A percentile compares a stretch with the other conserved stretches of the same genome.
Evolutionary conservation across 1,140 invertebrate genomes (phyloP).

Genomic region (Pteromalus puparum): DNA sequence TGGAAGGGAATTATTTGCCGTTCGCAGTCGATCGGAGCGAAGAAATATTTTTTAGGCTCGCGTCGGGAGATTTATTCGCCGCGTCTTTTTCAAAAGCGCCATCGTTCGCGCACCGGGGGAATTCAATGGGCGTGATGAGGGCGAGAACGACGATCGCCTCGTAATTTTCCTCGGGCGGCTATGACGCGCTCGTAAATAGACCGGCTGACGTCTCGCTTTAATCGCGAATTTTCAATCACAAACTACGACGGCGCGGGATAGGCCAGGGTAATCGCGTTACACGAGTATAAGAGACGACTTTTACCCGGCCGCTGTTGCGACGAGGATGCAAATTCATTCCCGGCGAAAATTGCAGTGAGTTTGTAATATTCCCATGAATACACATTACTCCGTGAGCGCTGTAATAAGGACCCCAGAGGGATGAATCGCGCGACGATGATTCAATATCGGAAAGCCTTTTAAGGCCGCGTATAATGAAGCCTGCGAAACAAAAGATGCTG

Average conservation of each 20-base stretch:
- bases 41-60: not conserved
- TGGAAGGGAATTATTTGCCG: conserved; percentile 18
- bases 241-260: not conserved
- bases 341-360: not conserved
- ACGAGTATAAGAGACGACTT: not conserved
- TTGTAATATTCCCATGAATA: conserved; percentile 45
- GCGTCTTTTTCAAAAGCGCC: not conserved
- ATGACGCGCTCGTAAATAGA: not conserved
- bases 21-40: conserved; percentile 11
- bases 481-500: conserved; percentile 36
- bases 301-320: too few relatives aligned
- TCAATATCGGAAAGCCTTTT: conserved; percentile 43
- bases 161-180: not conserved
- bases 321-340: conserved; percentile 11
- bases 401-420: conserved; percentile 21
- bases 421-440: conserved; percentile 32
- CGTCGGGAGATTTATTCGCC: not conserved
- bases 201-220: not conserved
- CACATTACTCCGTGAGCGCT: conserved; percentile 25
- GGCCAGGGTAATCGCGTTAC: not conserved
- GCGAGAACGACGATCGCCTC: not conserved
- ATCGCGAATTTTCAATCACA: conserved; percentile 7
- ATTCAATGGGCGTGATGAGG: not conserved
- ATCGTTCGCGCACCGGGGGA: not conserved
- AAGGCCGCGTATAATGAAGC: conserved; percentile 31